Base-by-base conservation (phyloP, 2,888 invertebrate genomes). In the Lithophane leautieri region DNA sequence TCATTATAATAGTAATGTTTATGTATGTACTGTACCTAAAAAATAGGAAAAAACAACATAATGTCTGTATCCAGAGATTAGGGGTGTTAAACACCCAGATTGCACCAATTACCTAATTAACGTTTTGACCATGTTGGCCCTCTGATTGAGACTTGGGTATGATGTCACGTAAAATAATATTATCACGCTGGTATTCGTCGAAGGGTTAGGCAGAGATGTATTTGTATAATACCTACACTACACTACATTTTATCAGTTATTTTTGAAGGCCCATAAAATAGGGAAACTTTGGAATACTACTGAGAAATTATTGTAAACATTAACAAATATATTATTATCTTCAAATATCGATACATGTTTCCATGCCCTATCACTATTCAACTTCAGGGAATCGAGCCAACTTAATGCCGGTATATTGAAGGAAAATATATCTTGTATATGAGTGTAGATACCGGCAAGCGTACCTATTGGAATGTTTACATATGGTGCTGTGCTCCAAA, bases 401-500 rank as follows among this genome's bases (percentile, higher is more conserved):
- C 87, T 90, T 92, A 91, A 91, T 91, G 87, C 89, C 86, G 84
- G 90, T 91, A 93, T 91, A 92, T 93, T 90, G 90, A 89, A 91
- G 88, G 89, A 90, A 93, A 92, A 92, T 92, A 91, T 90, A 90
- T 90, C 85, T 82, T 80, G 74, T 86, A 78, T 84, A 86, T 78
- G 72, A 78, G 60, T 56, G 16, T 42, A 70, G 70, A 79, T 81
- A 75, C 40, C 68, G 28, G 61, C 56, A 61, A n/a, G 56, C 56
- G 2, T 14, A 62, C 11, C 68, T 80, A 75, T 79, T 34, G 60
- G 74, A 69, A 80, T 74, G 63, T 56, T 70, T 70, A 19, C 50
- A 50, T 68, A 67, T 50, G 40, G 19, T 40, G 40, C 52, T n/a
- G 12, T 54, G 52, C 52, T 65, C 9, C 25, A 12, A 60, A 56